A percentile compares a stretch with the other conserved stretches of the same genome.
Conservation (phyloP, 2,888 invertebrate species). For the Drosophila falleni region DNA sequence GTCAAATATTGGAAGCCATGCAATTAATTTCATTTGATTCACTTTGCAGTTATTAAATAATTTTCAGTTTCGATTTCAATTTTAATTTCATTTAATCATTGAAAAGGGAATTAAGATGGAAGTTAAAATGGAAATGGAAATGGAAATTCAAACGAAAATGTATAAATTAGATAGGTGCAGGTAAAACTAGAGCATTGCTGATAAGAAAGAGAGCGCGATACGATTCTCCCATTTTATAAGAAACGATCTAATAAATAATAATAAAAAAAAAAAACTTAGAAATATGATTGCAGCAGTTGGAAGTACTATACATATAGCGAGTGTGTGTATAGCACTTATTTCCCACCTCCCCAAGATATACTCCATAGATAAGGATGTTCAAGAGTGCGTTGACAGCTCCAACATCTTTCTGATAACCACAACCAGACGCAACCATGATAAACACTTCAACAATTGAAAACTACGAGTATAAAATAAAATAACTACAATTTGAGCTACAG, state of each 20-base stretch:
- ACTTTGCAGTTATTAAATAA: conserved; percentile 28
- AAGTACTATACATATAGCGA: neutral
- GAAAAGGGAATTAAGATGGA: conserved; percentile 47
- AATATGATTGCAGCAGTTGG: conserved; percentile 39
- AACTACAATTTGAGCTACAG: neutral
- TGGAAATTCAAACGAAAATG: conserved; percentile 15
- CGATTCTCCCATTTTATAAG: conserved; percentile 13
- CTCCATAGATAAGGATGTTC: conserved; percentile 44
- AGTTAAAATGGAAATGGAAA: conserved; percentile 27
- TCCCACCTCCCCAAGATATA: conserved; percentile 18
- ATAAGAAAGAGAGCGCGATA: conserved; percentile 34
- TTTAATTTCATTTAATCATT: conserved; percentile 43
- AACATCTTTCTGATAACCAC: conserved; percentile 30
- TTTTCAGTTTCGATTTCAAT: conserved; percentile 24
- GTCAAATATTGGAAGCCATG: conserved; percentile 29
- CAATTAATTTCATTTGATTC: conserved; percentile 40
- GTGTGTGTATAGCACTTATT: conserved; percentile 12
- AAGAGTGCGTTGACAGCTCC: conserved; percentile 54
- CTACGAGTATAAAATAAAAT: neutral
- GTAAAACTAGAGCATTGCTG: conserved; percentile 55
- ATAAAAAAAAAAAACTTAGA: conserved; percentile 4
- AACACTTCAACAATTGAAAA: conserved; percentile 11
- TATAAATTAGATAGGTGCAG: conserved; percentile 39
- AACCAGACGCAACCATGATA: conserved; percentile 22
- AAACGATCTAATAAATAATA: conserved; percentile 56